Conservation (phyloP, 2,797 vertebrate genomes). For the Sebastes itinus region DNA sequence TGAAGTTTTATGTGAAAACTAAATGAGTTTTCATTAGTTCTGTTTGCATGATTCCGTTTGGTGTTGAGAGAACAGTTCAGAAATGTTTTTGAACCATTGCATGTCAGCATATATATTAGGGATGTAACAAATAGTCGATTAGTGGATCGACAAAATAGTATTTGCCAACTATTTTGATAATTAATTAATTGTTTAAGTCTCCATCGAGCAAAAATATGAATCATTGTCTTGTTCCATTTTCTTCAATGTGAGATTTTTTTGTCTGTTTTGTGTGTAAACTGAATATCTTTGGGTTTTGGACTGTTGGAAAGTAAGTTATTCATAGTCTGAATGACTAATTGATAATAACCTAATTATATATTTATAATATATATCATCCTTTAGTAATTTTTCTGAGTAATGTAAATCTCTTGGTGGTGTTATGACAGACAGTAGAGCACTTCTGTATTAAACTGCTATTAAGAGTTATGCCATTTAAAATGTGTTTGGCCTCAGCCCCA, state of each 20-base stretch:
- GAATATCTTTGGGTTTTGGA: background rate
- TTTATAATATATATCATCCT: background rate
- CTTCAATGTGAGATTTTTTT: background rate
- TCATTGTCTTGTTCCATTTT: background rate
- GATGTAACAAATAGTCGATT: background rate
- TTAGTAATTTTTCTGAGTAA: background rate
- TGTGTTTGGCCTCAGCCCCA: constrained; percentile 22
- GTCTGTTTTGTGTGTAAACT: background rate
- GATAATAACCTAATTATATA: background rate
- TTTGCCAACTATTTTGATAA: background rate
- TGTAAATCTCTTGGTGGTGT: background rate
- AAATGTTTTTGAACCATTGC: background rate
- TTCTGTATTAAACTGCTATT: constrained; percentile 8
- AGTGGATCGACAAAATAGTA: background rate
- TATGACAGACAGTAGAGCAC: background rate
- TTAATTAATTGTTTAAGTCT: background rate
- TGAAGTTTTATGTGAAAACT: background rate
- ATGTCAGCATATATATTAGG: background rate
- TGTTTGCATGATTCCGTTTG: background rate
- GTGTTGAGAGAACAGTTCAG: background rate
- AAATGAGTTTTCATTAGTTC: background rate
- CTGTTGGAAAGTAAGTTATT: background rate
- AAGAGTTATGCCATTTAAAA: constrained; percentile 21
- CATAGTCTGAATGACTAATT: background rate
- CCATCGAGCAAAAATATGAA: background rate